Conservation (phyloP, 2,113 vertebrate species). For the Mirounga angustirostris region DNA sequence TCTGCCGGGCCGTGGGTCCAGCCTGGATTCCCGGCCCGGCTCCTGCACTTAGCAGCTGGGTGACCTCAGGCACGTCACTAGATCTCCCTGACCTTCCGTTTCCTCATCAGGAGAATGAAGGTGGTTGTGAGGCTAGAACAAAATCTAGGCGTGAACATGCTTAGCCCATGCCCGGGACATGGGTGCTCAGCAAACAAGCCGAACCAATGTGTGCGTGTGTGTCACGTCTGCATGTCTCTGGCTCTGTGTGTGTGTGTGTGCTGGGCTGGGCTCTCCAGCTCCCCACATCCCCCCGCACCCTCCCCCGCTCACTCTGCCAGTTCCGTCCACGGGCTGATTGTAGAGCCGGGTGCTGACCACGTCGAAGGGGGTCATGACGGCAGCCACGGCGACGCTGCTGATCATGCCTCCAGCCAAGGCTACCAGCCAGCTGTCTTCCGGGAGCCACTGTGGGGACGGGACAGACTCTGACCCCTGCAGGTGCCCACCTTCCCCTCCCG, state of each 20-base stretch:
- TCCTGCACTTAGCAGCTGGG: too few species aligned
- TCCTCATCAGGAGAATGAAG: slow-evolving; percentile 24
- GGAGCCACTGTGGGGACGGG: slow-evolving; percentile 89
- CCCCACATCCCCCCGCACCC: background rate
- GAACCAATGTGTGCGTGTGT: rapidly evolving
- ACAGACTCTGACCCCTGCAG: background rate
- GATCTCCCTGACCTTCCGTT: background rate
- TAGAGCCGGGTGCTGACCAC: slow-evolving; percentile 97
- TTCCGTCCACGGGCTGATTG: slow-evolving; percentile 95
- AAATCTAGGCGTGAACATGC: background rate
- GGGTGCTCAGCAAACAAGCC: background rate
- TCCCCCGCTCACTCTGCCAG: slow-evolving; percentile 87
- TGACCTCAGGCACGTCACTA: background rate
- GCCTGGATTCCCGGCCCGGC: background rate
- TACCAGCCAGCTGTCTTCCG: slow-evolving; percentile 92
- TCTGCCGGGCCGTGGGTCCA: background rate
- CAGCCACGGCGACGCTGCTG: slow-evolving; percentile 93
- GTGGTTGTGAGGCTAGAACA: background rate
- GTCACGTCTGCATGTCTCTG: background rate
- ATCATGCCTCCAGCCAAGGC: slow-evolving; percentile 93
- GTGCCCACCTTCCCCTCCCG: background rate
- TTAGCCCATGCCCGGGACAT: rapidly evolving
- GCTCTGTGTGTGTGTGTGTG: background rate
- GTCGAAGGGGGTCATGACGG: slow-evolving; percentile 96
- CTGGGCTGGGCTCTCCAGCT: background rate